Conservation (phyloP, 2,888 invertebrate species). For the Pseudococcus longispinus region DNA sequence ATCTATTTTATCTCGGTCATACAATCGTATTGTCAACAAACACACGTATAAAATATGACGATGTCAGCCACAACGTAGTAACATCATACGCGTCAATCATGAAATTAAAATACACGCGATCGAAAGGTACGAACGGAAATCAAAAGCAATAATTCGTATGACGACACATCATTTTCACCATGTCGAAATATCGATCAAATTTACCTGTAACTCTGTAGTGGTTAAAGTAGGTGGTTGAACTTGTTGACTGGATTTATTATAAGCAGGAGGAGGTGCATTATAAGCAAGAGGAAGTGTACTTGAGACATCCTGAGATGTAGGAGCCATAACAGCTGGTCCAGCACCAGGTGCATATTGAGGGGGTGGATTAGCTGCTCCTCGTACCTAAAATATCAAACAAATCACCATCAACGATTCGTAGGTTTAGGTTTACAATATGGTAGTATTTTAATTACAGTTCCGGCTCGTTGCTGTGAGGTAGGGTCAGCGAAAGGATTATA, state of each 20-base stretch:
- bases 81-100: background rate
- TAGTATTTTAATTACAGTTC: slow-evolving; percentile 26
- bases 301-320: slow-evolving; percentile 73
- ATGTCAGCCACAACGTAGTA: background rate
- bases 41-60: background rate
- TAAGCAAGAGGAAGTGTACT: slow-evolving; percentile 46
- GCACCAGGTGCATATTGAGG: slow-evolving; percentile 62
- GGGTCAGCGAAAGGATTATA: slow-evolving; percentile 89
- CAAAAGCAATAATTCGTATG: background rate
- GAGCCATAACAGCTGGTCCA: slow-evolving; percentile 84
- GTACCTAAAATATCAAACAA: slow-evolving; percentile 61
- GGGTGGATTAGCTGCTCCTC: slow-evolving; percentile 67
- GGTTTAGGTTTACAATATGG: background rate
- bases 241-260: slow-evolving; percentile 55
- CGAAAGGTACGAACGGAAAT: background rate
- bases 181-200: too few species aligned
- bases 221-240: slow-evolving; percentile 48
- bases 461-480: slow-evolving; percentile 45
- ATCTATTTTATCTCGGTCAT: background rate
- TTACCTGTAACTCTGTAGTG: slow-evolving; percentile 56
- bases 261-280: slow-evolving; percentile 41
- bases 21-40: background rate
- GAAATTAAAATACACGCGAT: background rate
- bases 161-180: background rate
- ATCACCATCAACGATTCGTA: background rate